Evolutionary conservation across 2,888 invertebrate species (phyloP), one percentile per base, ranked within the genome.

Genomic region (Chrysotoxum bicinctum): DNA sequence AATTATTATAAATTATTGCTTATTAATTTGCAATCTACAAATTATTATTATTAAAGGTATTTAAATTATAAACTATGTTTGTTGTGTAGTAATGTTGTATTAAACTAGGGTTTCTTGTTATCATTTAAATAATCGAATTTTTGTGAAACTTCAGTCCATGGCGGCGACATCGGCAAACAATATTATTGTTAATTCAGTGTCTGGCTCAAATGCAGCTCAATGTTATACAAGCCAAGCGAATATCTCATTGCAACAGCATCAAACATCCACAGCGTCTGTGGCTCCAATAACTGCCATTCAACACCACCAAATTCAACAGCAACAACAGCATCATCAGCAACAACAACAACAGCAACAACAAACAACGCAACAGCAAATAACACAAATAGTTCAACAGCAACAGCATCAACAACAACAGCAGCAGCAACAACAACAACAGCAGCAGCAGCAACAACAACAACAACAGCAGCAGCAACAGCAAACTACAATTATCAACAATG

Each of bases 121-220:
- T 50, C 23, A 56, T 48, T 66, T 50, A 73, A 72, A 62, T 16
- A 80, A 68, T 66, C 12, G 4, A 50, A 26, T 35, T 66, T 75
- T 73, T 72, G 64, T 87, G 48, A 68, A 73, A 60, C 54, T 78
- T 68, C 56, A 86, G 82, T 77, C 87, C 30, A 88, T 91, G 89
- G 89, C 91, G 82, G 90, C 89, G 70, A 90, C 91, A 45, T 90
- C 90, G 78, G 88, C 90, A 60, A 91, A 90, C 87, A 92, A 89
- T 89, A 91, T 92, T 83, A 90, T 92, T 87, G 92, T 92, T 37
- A 92, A 92, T 89, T 92, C 92, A 76, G 91, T 92, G 82, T 90
- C 91, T 62, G 89, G 90, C 83, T 89, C 90, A 80, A 91, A 90
- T 89, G 89, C 91, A 54, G 88, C 88, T 74, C 90, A 90, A 85